A percentile compares a stretch with the other conserved stretches of the same genome.
phyloP scores from a whole-genome alignment of 1,140 invertebrate genomes.

The Ostrea edulis region DNA sequence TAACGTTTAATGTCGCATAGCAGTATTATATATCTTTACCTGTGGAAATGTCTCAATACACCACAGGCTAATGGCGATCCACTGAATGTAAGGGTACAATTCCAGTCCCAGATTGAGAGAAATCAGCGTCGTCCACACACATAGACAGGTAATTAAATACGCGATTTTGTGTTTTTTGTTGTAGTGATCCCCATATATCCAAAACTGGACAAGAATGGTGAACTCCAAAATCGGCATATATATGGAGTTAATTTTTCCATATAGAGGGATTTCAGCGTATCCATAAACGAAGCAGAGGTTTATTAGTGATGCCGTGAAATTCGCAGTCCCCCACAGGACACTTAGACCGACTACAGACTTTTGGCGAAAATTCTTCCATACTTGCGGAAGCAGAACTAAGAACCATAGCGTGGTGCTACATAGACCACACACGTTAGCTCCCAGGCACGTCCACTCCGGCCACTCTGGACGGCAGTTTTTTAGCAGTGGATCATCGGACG shows the following conservation, averaged over 20 bases:
- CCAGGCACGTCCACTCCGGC: slow-evolving; percentile 62
- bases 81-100: slow-evolving; percentile 60
- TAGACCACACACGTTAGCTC: slow-evolving; percentile 64
- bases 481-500: slow-evolving; percentile 41
- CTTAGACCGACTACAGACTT: slow-evolving; percentile 64
- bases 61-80: slow-evolving; percentile 67
- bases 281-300: slow-evolving; percentile 68
- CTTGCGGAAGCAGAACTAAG: slow-evolving; percentile 66
- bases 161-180: slow-evolving; percentile 47
- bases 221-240: slow-evolving; percentile 65
- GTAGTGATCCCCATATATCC: slow-evolving; percentile 57
- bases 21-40: slow-evolving; percentile 45
- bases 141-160: slow-evolving; percentile 48
- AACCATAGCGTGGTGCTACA: slow-evolving; percentile 67
- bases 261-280: slow-evolving; percentile 62
- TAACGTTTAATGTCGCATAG: neutral
- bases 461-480: slow-evolving; percentile 63
- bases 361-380: slow-evolving; percentile 68
- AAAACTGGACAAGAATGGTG: slow-evolving; percentile 61
- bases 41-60: slow-evolving; percentile 70
- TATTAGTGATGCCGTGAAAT: slow-evolving; percentile 68
- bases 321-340: slow-evolving; percentile 64
- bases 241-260: slow-evolving; percentile 60
- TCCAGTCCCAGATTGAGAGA: slow-evolving; percentile 54
- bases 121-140: slow-evolving; percentile 57